Base-by-base conservation (phyloP, 2,113 vertebrate genomes). In the Indri indri region DNA sequence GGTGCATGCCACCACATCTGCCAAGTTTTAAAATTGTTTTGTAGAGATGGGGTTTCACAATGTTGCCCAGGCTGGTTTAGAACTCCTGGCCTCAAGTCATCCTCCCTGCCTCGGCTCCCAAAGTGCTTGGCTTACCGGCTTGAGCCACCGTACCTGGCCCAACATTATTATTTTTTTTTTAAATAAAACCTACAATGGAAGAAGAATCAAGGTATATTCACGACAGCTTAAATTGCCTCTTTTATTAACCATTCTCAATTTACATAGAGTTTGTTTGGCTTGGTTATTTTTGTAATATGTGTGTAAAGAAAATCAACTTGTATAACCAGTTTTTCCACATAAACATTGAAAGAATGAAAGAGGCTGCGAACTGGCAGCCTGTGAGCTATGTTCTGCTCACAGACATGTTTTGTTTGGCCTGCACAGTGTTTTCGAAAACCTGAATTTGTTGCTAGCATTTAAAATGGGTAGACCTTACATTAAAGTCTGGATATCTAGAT, bases 401-500 rank as follows among this genome's bases (percentile, higher is more conserved):
- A 80, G 9, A 76, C 70, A 93, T 18, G 7, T 73, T 89, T 66
- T 86, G 27, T 83, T 30, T 57, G 54, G 25, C 25, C 37, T 81
- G 6, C 2, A 68, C 2, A 25, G 9, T 77, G n/a, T 80, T 92
- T 77, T 70, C 23, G 59, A 90, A 92, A 90, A 76, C 30, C 32
- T 16, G 4, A 68, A 79, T 68, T 73, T 81, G 68, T 81, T 59
- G 73, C 40, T 95, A 94, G 61, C 66, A 92, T 74, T 95, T 92
- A 81, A 91, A 94, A 85, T 61, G 4, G n/a, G 32, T 66, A 79
- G 25, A 71, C 11, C 23, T 61, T 83, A 54, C 37, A 94, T 63
- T 63, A 94, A 96, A 94, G 68, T 87, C n/a, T 88, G 42, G 11
- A 34, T 82, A 90, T 87, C 61, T 32, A 68, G 71, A 97, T 86